Conservation (phyloP, 2,797 vertebrate genomes). For the Morelia viridis region DNA sequence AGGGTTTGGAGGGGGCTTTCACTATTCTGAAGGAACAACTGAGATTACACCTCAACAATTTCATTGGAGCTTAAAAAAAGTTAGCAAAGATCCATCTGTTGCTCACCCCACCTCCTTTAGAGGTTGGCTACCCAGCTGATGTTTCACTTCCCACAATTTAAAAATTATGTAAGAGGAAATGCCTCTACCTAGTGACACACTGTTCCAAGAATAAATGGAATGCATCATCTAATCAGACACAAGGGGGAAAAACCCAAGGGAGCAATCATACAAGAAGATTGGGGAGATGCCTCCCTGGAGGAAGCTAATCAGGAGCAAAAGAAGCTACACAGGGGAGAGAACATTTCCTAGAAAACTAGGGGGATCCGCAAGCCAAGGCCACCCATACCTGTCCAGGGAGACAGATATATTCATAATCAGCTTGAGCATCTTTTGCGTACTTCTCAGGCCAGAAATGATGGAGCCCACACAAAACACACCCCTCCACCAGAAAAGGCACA, state of each 20-base stretch:
- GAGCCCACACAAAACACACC: background rate
- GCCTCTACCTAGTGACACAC: constrained; percentile 3
- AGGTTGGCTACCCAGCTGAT: background rate
- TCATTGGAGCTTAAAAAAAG: background rate
- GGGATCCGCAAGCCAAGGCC: background rate
- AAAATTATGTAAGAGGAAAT: background rate
- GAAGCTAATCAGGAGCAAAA: background rate
- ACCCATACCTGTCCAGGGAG: background rate
- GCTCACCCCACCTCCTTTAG: background rate
- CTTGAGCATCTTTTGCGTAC: background rate
- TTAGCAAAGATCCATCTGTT: background rate
- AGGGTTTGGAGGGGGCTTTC: background rate
- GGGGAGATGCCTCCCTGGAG: background rate
- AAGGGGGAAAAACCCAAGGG: background rate
- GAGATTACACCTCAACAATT: background rate
- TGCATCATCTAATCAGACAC: background rate
- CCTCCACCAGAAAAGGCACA: background rate
- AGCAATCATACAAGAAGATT: background rate
- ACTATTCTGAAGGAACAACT: background rate
- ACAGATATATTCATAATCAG: background rate
- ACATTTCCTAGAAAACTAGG: background rate
- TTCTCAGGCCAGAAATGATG: background rate
- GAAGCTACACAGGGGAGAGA: background rate
- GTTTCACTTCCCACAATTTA: background rate
- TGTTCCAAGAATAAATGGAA: background rate